phyloP scores from a whole-genome alignment of 2,797 vertebrate species.

The Sebastes glaucus region DNA sequence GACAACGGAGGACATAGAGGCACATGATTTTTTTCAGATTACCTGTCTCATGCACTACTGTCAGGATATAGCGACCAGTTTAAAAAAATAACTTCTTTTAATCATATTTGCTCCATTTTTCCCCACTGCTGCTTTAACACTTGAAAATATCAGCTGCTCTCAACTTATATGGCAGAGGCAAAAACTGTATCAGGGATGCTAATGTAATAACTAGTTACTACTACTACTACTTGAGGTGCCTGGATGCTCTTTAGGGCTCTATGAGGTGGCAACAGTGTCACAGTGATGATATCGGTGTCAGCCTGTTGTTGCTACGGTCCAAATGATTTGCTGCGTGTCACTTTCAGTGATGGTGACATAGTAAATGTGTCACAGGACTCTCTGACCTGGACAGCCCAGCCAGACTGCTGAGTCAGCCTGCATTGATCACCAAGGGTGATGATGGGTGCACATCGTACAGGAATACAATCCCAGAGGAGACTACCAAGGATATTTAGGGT shows the following conservation, averaged over 20 bases:
- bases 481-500: neutral
- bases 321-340: conserved; percentile 21
- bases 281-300: neutral
- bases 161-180: neutral
- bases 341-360: conserved; percentile 46
- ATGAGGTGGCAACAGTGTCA: neutral
- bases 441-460: neutral
- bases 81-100: neutral
- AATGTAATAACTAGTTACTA: neutral
- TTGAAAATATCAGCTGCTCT: neutral
- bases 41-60: no score
- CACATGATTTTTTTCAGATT: no score
- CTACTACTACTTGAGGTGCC: neutral
- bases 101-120: no score
- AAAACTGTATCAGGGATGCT: no score
- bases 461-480: conserved; percentile 7
- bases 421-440: conserved; percentile 30
- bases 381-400: conserved; percentile 21
- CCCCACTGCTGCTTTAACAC: no score
- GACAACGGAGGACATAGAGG: no score
- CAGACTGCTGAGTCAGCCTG: conserved; percentile 49
- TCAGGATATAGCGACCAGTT: neutral
- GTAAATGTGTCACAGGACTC: conserved; percentile 22
- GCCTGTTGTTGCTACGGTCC: neutral
- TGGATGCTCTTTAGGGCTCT: neutral